Percentiles rank a stretch among this genome's conserved stretches.
phyloP scores from a whole-genome alignment of 2,113 vertebrate genomes.

The Coturnix japonica region DNA sequence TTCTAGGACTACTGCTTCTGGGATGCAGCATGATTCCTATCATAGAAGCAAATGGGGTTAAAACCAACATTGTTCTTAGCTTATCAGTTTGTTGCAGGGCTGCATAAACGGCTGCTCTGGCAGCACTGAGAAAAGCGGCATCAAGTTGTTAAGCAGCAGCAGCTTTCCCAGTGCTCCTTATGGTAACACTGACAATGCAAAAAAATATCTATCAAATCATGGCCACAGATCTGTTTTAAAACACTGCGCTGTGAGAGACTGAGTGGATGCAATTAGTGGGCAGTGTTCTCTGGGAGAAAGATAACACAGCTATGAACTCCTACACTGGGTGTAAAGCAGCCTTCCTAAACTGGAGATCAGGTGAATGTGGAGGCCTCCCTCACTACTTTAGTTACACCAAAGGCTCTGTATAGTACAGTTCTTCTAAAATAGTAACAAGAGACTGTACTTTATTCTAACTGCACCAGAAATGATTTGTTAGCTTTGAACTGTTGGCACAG shows the following conservation, averaged over 20 bases:
- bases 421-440: not conserved
- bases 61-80: conserved; percentile 11
- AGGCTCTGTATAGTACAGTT: not conserved
- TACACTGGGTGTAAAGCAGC: not conserved
- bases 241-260: not conserved
- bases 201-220: conserved; percentile 35
- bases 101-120: conserved; percentile 62
- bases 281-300: not conserved
- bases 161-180: conserved; percentile 60
- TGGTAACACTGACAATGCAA: conserved; percentile 55
- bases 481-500: not conserved
- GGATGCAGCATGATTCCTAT: not conserved
- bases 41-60: conserved; percentile 11
- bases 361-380: not conserved
- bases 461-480: not conserved
- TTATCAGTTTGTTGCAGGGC: conserved; percentile 13
- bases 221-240: conserved; percentile 47
- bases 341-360: not conserved
- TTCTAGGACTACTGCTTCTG: conserved; percentile 20
- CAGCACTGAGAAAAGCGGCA: conserved; percentile 53
- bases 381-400: not conserved
- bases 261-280: conserved; percentile 13
- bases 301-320: not conserved
- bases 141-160: conserved; percentile 63
- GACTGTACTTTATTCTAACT: not conserved